Conservation (phyloP, 2,797 vertebrate species). For the Setipinna tenuifilis region DNA sequence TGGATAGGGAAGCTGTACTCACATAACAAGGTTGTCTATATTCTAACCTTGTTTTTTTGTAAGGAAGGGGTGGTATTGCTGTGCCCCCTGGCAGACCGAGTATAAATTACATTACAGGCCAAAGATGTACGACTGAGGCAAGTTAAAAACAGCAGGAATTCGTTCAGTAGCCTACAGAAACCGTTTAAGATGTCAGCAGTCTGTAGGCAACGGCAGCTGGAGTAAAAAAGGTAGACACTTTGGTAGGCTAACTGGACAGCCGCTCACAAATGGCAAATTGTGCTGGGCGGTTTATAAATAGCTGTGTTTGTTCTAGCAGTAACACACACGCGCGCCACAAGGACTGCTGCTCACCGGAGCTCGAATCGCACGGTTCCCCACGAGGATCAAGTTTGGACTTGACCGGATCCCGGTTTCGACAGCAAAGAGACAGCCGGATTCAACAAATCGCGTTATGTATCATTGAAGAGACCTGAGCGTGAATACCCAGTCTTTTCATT, state of each 20-base stretch:
- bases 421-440: conserved; percentile 66
- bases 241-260: conserved; percentile 55
- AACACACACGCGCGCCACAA: conserved; percentile 50
- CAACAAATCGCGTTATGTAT: conserved; percentile 61
- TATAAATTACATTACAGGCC: conserved; percentile 19
- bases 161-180: neutral
- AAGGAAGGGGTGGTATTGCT: neutral
- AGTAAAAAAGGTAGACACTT: conserved; percentile 63
- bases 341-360: conserved; percentile 50
- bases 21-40: conserved; percentile 28
- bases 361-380: conserved; percentile 68
- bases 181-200: conserved; percentile 41
- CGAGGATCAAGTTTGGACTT: conserved; percentile 77
- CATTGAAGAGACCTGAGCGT: conserved; percentile 55
- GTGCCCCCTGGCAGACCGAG: neutral
- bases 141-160: conserved; percentile 3
- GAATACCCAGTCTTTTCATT: conserved; percentile 47
- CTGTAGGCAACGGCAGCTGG: conserved; percentile 73
- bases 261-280: conserved; percentile 76
- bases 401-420: conserved; percentile 69
- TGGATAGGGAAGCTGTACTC: conserved; percentile 21
- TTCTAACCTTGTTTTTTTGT: conserved; percentile 26
- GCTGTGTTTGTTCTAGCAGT: conserved; percentile 73
- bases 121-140: neutral
- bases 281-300: conserved; percentile 77